phyloP scores from a whole-genome alignment of 92 coral and sea anemone species.

The Pocillopora grandis region DNA sequence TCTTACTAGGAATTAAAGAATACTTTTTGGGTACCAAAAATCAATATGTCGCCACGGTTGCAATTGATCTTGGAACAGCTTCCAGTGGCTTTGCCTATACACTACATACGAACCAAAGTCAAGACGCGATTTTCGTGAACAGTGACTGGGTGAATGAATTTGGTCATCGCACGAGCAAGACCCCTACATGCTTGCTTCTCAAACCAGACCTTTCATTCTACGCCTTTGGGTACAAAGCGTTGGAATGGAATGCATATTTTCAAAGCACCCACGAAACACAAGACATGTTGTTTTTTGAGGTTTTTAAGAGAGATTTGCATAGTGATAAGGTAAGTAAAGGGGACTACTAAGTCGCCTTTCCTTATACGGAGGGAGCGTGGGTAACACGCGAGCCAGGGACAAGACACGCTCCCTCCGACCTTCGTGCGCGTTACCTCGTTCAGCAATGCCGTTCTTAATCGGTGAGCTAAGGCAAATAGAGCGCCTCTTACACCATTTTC shows the following conservation, averaged over 20 bases:
- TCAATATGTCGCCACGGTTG: conserved; percentile 17
- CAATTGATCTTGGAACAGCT: conserved; percentile 19
- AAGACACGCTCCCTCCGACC: too few species aligned
- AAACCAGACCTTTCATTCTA: conserved; percentile 23
- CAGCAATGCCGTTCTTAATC: too few species aligned
- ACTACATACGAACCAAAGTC: not conserved
- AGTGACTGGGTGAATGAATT: conserved; percentile 17
- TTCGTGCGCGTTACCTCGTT: too few species aligned
- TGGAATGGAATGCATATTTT: not conserved
- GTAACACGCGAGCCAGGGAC: too few species aligned
- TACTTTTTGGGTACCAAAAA: conserved; percentile 3
- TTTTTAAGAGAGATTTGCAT: not conserved
- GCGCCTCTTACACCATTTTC: too few species aligned
- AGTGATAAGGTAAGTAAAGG: not conserved
- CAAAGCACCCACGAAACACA: not conserved
- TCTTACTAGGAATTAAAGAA: not conserved
- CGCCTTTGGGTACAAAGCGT: conserved; percentile 28
- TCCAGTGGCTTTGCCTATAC: conserved; percentile 18
- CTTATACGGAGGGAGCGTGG: too few species aligned
- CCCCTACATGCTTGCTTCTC: conserved; percentile 22
- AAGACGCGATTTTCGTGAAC: conserved; percentile 7
- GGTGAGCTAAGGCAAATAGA: too few species aligned
- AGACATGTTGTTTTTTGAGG: conserved; percentile 11
- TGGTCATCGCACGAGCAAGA: conserved; percentile 27
- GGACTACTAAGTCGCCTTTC: too few species aligned